phyloP scores from a whole-genome alignment of 2,113 vertebrate genomes.

The Stictonetta naevosa region DNA sequence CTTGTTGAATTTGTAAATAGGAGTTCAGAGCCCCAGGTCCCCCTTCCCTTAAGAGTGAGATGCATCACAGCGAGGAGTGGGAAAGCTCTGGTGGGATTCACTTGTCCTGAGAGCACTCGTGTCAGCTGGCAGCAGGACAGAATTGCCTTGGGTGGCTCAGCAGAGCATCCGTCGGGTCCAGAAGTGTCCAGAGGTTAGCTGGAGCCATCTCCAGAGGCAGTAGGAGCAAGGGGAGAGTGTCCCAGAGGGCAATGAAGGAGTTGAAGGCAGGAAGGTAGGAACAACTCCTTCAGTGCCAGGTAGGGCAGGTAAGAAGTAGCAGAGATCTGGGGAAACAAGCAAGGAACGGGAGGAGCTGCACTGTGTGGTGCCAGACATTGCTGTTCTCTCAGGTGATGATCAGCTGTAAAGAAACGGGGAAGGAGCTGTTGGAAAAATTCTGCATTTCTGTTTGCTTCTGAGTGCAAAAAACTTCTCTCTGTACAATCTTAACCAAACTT shows the following conservation, averaged over 20 bases:
- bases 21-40: fast-evolving
- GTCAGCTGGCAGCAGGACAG: neutral
- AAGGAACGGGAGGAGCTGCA: neutral
- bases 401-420: neutral
- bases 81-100: fast-evolving
- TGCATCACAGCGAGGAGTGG: fast-evolving
- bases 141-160: neutral
- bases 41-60: fast-evolving
- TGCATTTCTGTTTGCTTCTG: neutral
- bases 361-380: neutral
- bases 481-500: neutral
- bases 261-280: neutral
- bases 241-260: neutral
- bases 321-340: neutral
- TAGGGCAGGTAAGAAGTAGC: neutral
- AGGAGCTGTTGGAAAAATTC: neutral
- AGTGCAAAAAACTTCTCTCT: neutral
- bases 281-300: neutral
- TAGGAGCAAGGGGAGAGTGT: neutral
- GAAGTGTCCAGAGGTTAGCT: neutral
- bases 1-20: fast-evolving
- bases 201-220: neutral
- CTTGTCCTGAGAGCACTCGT: too few species aligned
- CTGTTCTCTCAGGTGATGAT: neutral
- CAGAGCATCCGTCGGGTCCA: fast-evolving